phyloP scores from a whole-genome alignment of 2,797 vertebrate genomes.

The Crenichthys baileyi region DNA sequence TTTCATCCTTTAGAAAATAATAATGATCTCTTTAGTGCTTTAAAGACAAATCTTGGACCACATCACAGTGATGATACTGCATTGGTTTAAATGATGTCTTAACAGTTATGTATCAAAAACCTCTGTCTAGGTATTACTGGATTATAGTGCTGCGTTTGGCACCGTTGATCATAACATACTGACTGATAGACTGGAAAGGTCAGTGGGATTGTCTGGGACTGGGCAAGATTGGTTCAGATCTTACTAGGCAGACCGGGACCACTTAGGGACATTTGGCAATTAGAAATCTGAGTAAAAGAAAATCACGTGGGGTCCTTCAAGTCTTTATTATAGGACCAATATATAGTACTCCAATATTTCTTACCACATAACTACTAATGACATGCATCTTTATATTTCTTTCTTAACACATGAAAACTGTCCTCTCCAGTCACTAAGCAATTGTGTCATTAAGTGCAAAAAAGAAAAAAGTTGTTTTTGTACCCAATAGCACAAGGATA shows the following conservation, averaged over 20 bases:
- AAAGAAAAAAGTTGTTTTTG: background rate
- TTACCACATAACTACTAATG: background rate
- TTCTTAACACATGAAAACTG: background rate
- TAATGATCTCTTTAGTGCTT: no score
- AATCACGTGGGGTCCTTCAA: background rate
- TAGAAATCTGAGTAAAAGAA: background rate
- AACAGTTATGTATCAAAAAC: background rate
- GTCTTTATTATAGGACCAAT: background rate
- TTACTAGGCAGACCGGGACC: background rate
- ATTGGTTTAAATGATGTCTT: background rate
- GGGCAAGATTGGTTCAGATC: background rate
- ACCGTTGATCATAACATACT: background rate
- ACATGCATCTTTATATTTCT: background rate
- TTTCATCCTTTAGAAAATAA: background rate
- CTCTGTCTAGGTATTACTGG: background rate
- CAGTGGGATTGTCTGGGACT: background rate
- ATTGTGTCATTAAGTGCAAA: background rate
- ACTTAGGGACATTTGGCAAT: background rate
- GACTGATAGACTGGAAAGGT: background rate
- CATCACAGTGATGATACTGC: background rate
- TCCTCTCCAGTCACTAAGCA: background rate
- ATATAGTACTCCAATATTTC: background rate
- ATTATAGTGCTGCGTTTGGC: background rate
- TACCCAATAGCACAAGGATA: background rate
- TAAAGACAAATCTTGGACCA: background rate